These are phyloP conservation scores for Thermophis baileyi DNA, from an alignment of 2,113 vertebrate species.

Conservation along the genomic window DNA sequence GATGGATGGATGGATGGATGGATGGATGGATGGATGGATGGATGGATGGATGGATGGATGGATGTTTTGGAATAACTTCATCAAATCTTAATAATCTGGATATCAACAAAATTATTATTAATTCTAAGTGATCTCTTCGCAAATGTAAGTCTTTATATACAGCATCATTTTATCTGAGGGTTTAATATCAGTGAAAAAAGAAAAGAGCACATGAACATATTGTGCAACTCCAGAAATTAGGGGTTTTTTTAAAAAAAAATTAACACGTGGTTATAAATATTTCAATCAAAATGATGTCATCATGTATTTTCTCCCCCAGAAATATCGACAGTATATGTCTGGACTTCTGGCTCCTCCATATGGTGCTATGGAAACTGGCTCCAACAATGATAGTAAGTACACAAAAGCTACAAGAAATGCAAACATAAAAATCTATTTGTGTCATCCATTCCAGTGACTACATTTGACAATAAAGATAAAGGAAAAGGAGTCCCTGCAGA, in stretches of 20 bases:
- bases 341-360: slow-evolving; percentile 93
- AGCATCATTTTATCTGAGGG: not conserved
- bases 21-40: too few relatives aligned
- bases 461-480: not conserved
- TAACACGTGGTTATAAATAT: not conserved
- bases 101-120: not conserved
- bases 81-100: too few relatives aligned
- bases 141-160: not conserved
- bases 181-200: not conserved
- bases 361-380: slow-evolving; percentile 93
- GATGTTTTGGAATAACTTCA: not conserved
- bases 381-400: slow-evolving; percentile 89
- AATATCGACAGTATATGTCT: slow-evolving; percentile 93
- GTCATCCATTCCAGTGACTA: not conserved
- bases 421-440: not conserved
- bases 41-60: too few relatives aligned
- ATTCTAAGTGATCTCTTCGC: slow-evolving; percentile 24
- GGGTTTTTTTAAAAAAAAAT: not conserved
- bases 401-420: not conserved
- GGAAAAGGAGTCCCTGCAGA: not conserved
- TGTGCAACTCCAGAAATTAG: not conserved
- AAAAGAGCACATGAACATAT: not conserved
- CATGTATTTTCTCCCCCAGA: slow-evolving; percentile 73
- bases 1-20: too few relatives aligned
- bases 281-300: slow-evolving; percentile 2